A percentile compares a stretch with the other conserved stretches of the same genome.
These are phyloP conservation scores for Herminia tarsipennalis DNA, from an alignment of 2,888 invertebrate genomes.

Conservation along the genomic window DNA sequence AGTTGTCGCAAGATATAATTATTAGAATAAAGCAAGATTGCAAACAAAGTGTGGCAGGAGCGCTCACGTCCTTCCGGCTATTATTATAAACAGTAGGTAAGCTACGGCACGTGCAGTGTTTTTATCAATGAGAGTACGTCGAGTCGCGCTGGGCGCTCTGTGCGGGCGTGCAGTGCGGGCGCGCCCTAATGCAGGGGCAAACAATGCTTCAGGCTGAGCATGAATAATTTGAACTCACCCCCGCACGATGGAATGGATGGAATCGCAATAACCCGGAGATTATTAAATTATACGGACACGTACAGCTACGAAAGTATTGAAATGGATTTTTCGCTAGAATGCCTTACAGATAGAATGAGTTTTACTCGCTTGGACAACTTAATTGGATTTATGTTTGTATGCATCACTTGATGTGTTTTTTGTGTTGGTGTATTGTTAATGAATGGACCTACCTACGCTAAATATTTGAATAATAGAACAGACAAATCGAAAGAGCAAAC, in stretches of 20 bases:
- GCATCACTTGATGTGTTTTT: constrained; percentile 2
- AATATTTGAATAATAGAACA: no score
- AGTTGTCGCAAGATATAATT: neutral
- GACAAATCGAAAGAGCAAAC: no score
- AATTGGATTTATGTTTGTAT: constrained; percentile 35
- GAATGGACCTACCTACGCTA: no score
- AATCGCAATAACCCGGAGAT: constrained; percentile 78
- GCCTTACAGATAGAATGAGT: constrained; percentile 43
- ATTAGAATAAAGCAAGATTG: neutral
- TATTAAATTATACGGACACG: constrained; percentile 79
- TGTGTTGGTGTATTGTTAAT: constrained; percentile 2
- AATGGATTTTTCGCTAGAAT: constrained; percentile 54
- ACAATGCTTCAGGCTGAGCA: constrained; percentile 72
- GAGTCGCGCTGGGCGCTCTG: constrained; percentile 36
- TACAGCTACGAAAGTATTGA: constrained; percentile 54
- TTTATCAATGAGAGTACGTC: constrained; percentile 66
- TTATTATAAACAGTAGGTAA: constrained; percentile 77
- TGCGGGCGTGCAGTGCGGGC: constrained; percentile 31
- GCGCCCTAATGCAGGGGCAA: constrained; percentile 69
- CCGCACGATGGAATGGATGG: constrained; percentile 56
- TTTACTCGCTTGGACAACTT: constrained; percentile 39
- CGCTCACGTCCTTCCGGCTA: constrained; percentile 45
- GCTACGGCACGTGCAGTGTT: constrained; percentile 81
- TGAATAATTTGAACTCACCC: constrained; percentile 76
- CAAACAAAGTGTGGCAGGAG: constrained; percentile 21